Evolutionary conservation across 2,888 invertebrate species (phyloP).

Genomic region (Andrena fulva): DNA sequence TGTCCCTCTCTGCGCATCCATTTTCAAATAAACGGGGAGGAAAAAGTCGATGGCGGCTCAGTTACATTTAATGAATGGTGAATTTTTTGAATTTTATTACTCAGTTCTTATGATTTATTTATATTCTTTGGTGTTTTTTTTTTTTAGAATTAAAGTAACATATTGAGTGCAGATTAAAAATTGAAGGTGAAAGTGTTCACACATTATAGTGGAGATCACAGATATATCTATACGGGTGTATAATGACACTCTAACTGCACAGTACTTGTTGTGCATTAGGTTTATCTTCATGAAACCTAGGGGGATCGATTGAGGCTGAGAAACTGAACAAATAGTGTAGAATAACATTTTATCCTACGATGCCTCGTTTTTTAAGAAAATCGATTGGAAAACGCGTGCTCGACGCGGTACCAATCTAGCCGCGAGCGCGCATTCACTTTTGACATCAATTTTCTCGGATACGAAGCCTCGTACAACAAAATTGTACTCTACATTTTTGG

Average conservation of each 20-base stretch:
- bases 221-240: background rate
- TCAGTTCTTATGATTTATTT: background rate
- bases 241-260: background rate
- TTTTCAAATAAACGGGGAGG: conserved; percentile 8
- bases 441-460: background rate
- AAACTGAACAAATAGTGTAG: background rate
- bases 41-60: conserved; percentile 7
- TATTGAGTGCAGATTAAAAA: background rate
- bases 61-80: background rate
- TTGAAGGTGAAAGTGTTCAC: background rate
- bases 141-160: background rate
- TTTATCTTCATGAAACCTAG: background rate
- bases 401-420: too few species aligned
- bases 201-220: background rate
- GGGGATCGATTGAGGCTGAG: background rate
- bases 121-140: background rate
- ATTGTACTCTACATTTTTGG: background rate
- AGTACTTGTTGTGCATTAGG: background rate
- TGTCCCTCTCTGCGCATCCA: conserved; percentile 7
- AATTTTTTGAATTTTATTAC: background rate
- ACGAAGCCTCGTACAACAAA: background rate
- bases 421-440: background rate
- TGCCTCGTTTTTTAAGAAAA: background rate
- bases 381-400: background rate
- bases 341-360: background rate